Evolutionary conservation across 2,888 invertebrate species (phyloP).

Genomic region (Eueremaeus valkanovi): DNA sequence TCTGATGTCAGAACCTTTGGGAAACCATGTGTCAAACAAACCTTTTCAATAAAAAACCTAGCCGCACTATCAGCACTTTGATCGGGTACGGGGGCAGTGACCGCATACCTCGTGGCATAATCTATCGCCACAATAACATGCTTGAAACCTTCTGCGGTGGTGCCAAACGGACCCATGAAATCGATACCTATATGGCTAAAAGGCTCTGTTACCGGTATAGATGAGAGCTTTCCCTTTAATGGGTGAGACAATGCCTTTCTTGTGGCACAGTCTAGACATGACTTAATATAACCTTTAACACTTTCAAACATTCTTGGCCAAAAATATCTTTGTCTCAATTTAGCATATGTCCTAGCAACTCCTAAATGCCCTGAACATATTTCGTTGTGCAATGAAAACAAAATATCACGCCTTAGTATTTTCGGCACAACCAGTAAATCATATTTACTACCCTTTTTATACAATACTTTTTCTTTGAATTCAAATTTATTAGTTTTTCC

Average conservation of each 20-base stretch:
- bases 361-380: constrained; percentile 9
- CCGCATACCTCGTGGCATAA: neutral
- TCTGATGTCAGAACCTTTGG: constrained; percentile 38
- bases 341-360: neutral
- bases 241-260: neutral
- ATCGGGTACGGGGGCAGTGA: neutral
- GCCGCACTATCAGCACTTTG: neutral
- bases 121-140: neutral
- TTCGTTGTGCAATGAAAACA: neutral
- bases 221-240: neutral
- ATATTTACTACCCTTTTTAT: neutral
- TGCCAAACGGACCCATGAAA: neutral
- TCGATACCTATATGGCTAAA: neutral
- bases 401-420: neutral
- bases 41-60: constrained; percentile 38
- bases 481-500: neutral
- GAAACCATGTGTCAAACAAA: constrained; percentile 14
- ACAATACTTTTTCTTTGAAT: neutral
- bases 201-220: neutral
- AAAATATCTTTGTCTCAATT: neutral
- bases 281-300: neutral
- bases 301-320: constrained; percentile 11
- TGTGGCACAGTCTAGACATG: neutral
- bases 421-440: constrained; percentile 12
- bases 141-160: neutral